Base-by-base conservation (phyloP, 2,888 invertebrate species). In the Lathronympha strigana region DNA sequence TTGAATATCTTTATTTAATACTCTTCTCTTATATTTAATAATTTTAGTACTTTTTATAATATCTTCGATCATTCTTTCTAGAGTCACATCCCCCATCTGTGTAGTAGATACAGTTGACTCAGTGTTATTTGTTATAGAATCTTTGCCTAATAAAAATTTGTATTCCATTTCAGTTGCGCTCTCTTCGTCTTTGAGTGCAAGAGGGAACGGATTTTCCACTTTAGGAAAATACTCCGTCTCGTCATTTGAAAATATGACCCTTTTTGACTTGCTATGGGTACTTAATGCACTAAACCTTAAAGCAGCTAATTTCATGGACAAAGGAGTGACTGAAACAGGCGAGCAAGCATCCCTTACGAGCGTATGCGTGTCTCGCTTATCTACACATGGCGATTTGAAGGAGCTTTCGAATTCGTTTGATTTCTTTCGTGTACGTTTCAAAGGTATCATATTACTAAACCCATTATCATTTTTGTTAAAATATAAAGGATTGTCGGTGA, bases 21-120 rank as follows among this genome's bases (percentile, higher is more conserved):
- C 84, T 67, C 85, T 81, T 76, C 86, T 75, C 74, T 81, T 87
- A 33, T 84, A 86, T 81, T 92, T 93, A 0, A 90, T 84, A 60
- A 91, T 90, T 74, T 91, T 90, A 0, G 93, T 93, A 68, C 93
- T 93, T 70, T 94, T 94, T 68, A 94, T 88, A 61, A 94, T 93
- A 67, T 93, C 94, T 75, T 94, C 93, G 47, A 94, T 94, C 84
- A 94, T 93, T 81, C 87, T 92, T 75, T 94, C 94, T 49, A 94
- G 80, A 11, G 92, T 92, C 0, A 88, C 75, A 73, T 92, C 92
- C 2, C 92, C 92, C 92, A 92, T 92, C 81, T 92, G 88, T 3
- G 92, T 91, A 17, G 92, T 92, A 0, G 92, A 92, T 25, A 92
- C 87, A 8, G 92, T 90, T 11, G 91, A 90, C 69, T 86, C 89